Conservation (phyloP, 1,140 invertebrate species). For the Stegodyphus mimosarum region DNA sequence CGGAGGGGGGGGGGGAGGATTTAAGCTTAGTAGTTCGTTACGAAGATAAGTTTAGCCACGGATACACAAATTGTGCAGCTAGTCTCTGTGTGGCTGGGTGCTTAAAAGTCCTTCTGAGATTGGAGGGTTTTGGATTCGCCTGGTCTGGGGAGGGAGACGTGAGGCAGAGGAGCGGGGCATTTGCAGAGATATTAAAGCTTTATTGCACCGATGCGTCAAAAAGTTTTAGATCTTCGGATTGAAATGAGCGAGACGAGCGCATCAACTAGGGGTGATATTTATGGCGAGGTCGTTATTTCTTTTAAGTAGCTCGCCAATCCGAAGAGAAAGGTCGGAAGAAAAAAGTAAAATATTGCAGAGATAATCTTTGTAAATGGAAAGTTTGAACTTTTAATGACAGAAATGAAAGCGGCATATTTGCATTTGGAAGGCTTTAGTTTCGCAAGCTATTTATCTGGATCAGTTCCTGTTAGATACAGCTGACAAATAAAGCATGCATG, state of each 20-base stretch:
- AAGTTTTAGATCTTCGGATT: conserved; percentile 21
- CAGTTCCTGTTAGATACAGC: too few relatives aligned
- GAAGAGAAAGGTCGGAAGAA: background rate
- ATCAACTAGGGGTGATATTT: conserved; percentile 18
- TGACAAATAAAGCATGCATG: too few relatives aligned
- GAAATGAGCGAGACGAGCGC: background rate
- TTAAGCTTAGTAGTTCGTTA: conserved; percentile 42
- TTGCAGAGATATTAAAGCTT: conserved; percentile 35
- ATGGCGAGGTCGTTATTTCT: conserved; percentile 27
- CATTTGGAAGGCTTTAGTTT: background rate
- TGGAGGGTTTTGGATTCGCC: background rate
- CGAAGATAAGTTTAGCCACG: background rate
- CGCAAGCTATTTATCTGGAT: background rate
- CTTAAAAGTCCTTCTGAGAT: conserved; percentile 2
- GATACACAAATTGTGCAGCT: too few relatives aligned
- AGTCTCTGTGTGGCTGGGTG: background rate
- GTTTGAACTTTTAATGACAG: conserved; percentile 36
- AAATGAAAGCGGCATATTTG: background rate
- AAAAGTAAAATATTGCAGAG: background rate
- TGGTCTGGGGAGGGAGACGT: too few relatives aligned
- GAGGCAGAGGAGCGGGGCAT: background rate
- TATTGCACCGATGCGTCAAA: conserved; percentile 40
- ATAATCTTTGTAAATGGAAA: conserved; percentile 37
- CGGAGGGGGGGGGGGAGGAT: conserved; percentile 1
- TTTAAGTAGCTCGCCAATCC: background rate